A percentile compares a stretch with the other conserved stretches of the same genome.
Conservation (phyloP, 1,140 invertebrate species). For the Aricia agestis region DNA sequence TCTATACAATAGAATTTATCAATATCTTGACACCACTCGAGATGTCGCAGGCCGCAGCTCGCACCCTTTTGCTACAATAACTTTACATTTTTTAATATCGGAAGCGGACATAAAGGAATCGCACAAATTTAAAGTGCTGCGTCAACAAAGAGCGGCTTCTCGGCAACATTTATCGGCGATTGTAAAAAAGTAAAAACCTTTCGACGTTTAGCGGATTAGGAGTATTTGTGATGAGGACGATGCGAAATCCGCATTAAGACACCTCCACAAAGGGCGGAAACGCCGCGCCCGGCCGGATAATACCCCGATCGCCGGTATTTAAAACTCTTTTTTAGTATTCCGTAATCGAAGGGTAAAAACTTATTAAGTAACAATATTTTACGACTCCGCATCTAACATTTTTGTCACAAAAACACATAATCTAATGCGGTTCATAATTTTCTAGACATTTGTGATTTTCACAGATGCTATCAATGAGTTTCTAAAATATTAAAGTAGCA, state of each 20-base stretch:
- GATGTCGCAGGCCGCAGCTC: not conserved
- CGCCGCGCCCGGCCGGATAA: slow-evolving; percentile 56
- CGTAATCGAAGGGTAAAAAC: too few relatives aligned
- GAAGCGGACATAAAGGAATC: not conserved
- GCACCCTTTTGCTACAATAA: not conserved
- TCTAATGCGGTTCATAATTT: too few relatives aligned
- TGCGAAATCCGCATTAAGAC: slow-evolving; percentile 62
- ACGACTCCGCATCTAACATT: too few relatives aligned
- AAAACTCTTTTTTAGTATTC: slow-evolving; percentile 23
- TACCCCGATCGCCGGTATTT: slow-evolving; percentile 71
- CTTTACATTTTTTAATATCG: not conserved
- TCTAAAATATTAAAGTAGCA: too few relatives aligned
- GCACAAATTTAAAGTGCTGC: not conserved
- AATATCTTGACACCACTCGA: not conserved
- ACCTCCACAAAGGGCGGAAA: slow-evolving; percentile 50
- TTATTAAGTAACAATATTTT: too few relatives aligned
- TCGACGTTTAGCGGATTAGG: slow-evolving; percentile 40
- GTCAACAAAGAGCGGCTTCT: not conserved
- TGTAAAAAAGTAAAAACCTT: slow-evolving; percentile 3
- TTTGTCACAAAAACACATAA: too few relatives aligned
- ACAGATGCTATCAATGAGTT: too few relatives aligned
- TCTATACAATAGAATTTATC: not conserved
- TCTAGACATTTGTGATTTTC: too few relatives aligned
- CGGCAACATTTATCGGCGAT: not conserved
- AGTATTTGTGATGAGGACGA: slow-evolving; percentile 16